Base-by-base conservation (phyloP, 2,888 invertebrate species). In the Pollenia angustigena region DNA sequence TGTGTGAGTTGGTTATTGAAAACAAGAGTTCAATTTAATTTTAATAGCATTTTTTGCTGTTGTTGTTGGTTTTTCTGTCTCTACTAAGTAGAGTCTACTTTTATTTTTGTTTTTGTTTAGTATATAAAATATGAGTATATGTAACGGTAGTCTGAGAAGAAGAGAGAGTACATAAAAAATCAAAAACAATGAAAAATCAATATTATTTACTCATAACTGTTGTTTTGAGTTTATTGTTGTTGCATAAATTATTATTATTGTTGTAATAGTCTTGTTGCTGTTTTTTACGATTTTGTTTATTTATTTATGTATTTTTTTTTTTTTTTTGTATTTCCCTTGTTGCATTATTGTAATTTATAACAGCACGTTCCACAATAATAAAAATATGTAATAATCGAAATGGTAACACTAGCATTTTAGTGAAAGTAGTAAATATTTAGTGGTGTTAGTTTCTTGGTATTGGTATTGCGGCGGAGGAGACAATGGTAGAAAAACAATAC, bases 11-110 rank as follows among this genome's bases (percentile, higher is more conserved):
- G 60, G 9, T 76, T 66, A 81, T 85, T 81, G 76, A 81, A 68
- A 76, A 76, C 71, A 71, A 58, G 32, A 72, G 72, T 87, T 87
- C 72, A 83, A 78, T 84, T 84, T 84, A 87, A 84, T 84, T 81
- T 84, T 68, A 87, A 84, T 74, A n/a, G 48, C 48, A 78, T 76
- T 83, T 72, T 46, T 75, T 56, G 12, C 42, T 10, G 12, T 60
- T 54, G 32, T 52, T 68, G 42, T 12, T 64, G 4, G n/a, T 46
- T 32, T 60, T 60, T 48, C 12, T 50, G 14, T 10, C 10, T 52
- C 3, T 66, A 18, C 9, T 32, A 32, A 32, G 0, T 6, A 32
- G 32, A 32, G 32, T 6, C 3, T 23, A 23, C 23, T 2, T 2
- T 23, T 23, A 2, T 0, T 23, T 1, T 23, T 23, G 2, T 23